Conservation (phyloP, 2,888 invertebrate species). For the Ecliptopera silaceata region DNA sequence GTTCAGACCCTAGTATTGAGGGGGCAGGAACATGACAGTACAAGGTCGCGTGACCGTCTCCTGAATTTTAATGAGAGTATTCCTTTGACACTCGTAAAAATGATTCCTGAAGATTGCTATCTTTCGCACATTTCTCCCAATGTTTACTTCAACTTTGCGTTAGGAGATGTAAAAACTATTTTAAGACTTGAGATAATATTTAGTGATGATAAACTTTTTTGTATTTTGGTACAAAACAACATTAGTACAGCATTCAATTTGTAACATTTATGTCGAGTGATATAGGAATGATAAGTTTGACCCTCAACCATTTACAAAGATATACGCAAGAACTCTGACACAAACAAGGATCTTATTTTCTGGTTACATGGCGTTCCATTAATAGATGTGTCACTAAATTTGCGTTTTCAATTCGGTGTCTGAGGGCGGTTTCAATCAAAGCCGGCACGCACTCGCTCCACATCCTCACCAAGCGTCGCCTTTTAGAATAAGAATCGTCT, state of each 20-base stretch:
- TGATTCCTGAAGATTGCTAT: constrained; percentile 61
- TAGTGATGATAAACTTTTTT: too few species aligned
- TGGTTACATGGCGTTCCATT: constrained; percentile 68
- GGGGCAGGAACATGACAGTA: constrained; percentile 54
- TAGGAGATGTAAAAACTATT: too few species aligned
- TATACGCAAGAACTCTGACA: neutral
- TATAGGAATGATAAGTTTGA: too few species aligned
- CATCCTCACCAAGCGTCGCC: constrained; percentile 74
- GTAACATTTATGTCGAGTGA: too few species aligned
- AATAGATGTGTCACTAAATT: constrained; percentile 81
- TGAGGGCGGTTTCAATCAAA: constrained; percentile 78
- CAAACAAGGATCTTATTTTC: constrained; percentile 56
- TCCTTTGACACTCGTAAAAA: constrained; percentile 77
- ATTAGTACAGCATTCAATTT: too few species aligned
- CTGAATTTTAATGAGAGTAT: constrained; percentile 75
- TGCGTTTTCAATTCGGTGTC: constrained; percentile 76
- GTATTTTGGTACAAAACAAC: too few species aligned
- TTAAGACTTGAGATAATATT: too few species aligned
- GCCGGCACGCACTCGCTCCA: constrained; percentile 78
- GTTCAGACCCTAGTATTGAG: constrained; percentile 56
- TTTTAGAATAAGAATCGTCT: constrained; percentile 83
- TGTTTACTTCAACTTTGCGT: too few species aligned
- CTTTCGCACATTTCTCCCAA: constrained; percentile 21
- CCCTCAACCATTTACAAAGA: neutral
- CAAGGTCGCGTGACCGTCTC: constrained; percentile 70